Conservation (phyloP, 92 coral and sea anemone genomes). For the Porites evermanni region DNA sequence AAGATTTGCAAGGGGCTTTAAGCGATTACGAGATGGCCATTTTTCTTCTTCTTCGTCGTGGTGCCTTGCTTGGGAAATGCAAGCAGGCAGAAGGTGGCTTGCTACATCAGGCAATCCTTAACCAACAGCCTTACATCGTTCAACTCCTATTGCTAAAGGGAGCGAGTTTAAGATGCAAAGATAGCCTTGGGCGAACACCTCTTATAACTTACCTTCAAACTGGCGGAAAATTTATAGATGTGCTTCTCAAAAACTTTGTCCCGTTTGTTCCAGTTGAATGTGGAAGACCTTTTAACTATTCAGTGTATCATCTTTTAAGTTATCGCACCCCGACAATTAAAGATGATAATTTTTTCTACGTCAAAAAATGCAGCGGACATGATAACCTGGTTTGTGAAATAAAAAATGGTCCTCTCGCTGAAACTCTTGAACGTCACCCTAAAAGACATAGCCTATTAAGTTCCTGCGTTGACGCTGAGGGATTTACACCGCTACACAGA, state of each 20-base stretch:
- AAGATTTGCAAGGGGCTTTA: not conserved
- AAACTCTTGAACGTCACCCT: conserved; percentile 53
- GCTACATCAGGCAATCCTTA: conserved; percentile 7
- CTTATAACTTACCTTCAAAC: conserved; percentile 19
- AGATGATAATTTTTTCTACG: conserved; percentile 41
- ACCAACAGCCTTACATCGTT: conserved; percentile 1
- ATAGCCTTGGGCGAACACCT: conserved; percentile 18
- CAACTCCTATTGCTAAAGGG: conserved; percentile 22
- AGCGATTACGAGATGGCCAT: conserved; percentile 4
- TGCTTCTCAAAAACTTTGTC: conserved; percentile 30
- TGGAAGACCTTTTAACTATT: conserved; percentile 38
- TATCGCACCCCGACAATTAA: conserved; percentile 22
- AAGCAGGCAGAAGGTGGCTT: not conserved
- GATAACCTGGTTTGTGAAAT: not conserved
- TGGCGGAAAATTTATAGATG: conserved; percentile 38
- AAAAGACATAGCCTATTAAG: conserved; percentile 29
- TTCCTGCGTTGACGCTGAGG: conserved; percentile 63
- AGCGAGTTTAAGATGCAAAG: conserved; percentile 24
- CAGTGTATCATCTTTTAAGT: conserved; percentile 60
- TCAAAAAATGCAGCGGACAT: not conserved
- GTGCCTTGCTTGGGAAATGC: conserved; percentile 10
- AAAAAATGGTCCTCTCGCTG: conserved; percentile 21
- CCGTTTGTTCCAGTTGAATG: conserved; percentile 27
- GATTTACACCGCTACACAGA: conserved; percentile 55
- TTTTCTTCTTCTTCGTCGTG: conserved; percentile 11